Percentiles rank a stretch among this genome's conserved stretches.
These are phyloP conservation scores for Siniperca chuatsi DNA, from an alignment of 2,113 vertebrate species.

Conservation along the genomic window DNA sequence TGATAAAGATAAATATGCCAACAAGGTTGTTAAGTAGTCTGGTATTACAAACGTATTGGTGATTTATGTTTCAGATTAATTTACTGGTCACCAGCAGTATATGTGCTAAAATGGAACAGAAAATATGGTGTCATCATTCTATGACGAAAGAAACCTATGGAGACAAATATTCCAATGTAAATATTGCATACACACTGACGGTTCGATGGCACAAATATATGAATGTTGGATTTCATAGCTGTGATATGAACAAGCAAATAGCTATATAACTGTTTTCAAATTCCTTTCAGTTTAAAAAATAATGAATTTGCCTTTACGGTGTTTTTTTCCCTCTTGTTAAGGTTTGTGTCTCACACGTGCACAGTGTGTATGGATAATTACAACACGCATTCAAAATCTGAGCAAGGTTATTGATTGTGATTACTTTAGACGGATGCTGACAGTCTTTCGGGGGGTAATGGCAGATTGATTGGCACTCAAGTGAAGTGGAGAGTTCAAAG, in stretches of 20 bases:
- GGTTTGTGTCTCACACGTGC: neutral
- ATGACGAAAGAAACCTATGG: neutral
- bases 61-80: neutral
- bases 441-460: neutral
- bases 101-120: neutral
- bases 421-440: slow-evolving; percentile 2
- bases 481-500: slow-evolving; percentile 12
- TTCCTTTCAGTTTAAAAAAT: neutral
- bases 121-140: neutral
- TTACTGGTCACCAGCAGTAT: neutral
- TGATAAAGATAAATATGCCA: neutral
- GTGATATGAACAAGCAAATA: neutral
- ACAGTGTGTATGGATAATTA: neutral
- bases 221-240: neutral
- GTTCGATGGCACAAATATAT: neutral
- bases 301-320: neutral
- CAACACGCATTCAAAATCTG: neutral
- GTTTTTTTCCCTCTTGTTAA: neutral
- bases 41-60: neutral
- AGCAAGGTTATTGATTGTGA: neutral
- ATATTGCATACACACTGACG: neutral
- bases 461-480: slow-evolving; percentile 7
- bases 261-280: neutral
- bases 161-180: neutral
- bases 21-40: neutral